Percentiles rank a stretch among this genome's conserved stretches.
phyloP scores from a whole-genome alignment of 2,113 vertebrate species.

The Calyptommatus sinebrachiatus region DNA sequence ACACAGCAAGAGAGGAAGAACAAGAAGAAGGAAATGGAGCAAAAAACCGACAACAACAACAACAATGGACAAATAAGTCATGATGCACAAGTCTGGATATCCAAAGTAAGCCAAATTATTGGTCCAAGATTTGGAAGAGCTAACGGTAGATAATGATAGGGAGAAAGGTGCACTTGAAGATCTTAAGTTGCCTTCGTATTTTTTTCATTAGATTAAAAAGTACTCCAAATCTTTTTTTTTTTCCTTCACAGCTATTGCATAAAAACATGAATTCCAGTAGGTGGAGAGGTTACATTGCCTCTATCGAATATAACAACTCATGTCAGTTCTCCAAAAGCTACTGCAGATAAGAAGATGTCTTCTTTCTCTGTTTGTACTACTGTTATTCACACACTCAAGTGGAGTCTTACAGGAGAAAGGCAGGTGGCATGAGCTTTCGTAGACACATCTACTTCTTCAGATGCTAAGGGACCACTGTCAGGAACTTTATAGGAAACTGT shows the following conservation, averaged over 20 bases:
- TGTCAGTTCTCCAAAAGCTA: too few relatives aligned
- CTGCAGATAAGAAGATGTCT: too few relatives aligned
- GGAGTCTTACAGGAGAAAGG: background rate
- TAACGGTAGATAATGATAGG: background rate
- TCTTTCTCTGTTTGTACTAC: too few relatives aligned
- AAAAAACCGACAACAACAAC: background rate
- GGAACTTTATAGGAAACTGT: too few relatives aligned
- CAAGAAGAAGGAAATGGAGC: background rate
- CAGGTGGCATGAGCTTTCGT: too few relatives aligned
- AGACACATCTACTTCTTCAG: too few relatives aligned
- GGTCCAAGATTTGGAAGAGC: background rate
- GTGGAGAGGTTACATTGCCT: background rate
- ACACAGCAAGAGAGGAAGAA: background rate
- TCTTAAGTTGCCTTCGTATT: background rate
- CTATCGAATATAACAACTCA: background rate
- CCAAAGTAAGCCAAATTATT: background rate
- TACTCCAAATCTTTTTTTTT: background rate
- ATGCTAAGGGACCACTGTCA: too few relatives aligned
- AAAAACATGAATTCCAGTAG: background rate
- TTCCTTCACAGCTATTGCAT: background rate
- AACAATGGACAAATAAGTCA: background rate
- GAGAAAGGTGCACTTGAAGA: background rate
- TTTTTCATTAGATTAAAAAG: background rate
- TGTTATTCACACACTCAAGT: too few relatives aligned
- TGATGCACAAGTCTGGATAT: background rate